A percentile compares a stretch with the other conserved stretches of the same genome.
These are phyloP conservation scores for Dolichallabes microphthalmus DNA, from an alignment of 2,113 vertebrate genomes.

Conservation along the genomic window DNA sequence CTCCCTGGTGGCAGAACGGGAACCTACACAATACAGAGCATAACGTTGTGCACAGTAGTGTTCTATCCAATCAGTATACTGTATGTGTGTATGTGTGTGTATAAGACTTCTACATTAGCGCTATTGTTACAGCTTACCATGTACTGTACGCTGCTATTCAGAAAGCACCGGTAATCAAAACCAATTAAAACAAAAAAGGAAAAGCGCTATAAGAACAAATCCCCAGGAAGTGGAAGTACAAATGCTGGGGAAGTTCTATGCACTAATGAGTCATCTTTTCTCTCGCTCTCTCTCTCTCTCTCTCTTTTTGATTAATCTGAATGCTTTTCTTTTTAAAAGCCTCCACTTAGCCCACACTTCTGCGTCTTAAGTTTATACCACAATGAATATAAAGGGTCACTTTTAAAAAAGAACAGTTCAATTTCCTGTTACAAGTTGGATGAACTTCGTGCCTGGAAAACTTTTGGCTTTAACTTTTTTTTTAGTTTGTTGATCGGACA, in stretches of 20 bases:
- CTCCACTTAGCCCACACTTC: not conserved
- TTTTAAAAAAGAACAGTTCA: not conserved
- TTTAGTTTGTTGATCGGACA: no score
- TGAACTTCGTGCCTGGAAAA: not conserved
- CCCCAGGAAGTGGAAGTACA: not conserved
- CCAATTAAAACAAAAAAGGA: not conserved
- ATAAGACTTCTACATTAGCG: not conserved
- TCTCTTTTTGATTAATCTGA: not conserved
- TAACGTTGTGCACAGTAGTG: no score
- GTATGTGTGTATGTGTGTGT: no score
- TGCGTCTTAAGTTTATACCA: not conserved
- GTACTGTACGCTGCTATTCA: no score
- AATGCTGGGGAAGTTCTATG: not conserved
- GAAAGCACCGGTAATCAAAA: not conserved
- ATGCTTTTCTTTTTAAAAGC: not conserved
- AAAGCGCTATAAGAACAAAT: not conserved
- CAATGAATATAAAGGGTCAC: not conserved
- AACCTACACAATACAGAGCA: no score
- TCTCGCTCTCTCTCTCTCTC: not conserved
- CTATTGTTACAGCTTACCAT: not conserved
- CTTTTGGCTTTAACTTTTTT: no score
- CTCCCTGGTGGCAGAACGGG: no score
- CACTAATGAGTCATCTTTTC: constrained; percentile 7
- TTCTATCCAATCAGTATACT: no score
- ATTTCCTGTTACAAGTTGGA: not conserved